Conservation (phyloP, 2,888 invertebrate genomes). For the Cheilosia vulpina region DNA sequence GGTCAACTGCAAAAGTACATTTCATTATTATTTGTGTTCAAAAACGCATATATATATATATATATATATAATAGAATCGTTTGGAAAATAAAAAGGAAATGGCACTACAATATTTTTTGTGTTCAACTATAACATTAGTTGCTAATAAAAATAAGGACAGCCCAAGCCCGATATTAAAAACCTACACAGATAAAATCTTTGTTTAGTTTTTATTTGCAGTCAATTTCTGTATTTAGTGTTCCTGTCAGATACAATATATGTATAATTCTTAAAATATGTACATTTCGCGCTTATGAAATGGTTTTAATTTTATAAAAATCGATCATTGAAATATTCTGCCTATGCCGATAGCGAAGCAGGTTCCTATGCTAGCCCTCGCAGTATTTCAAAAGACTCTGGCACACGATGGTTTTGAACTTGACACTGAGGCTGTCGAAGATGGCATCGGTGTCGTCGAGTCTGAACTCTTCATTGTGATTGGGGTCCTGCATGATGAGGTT, state of each 20-base stretch:
- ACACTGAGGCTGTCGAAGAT: conserved; percentile 83
- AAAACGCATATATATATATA: neutral
- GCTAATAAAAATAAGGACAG: conserved; percentile 5
- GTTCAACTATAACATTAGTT: conserved; percentile 14
- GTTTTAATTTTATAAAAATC: conserved; percentile 74
- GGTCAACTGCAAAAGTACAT: conserved; percentile 7
- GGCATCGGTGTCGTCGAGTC: conserved; percentile 81
- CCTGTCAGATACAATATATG: conserved; percentile 41
- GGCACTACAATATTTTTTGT: conserved; percentile 55
- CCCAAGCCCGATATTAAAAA: conserved; percentile 30
- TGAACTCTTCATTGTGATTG: conserved; percentile 77
- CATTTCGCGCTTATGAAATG: conserved; percentile 70
- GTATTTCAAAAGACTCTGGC: conserved; percentile 82
- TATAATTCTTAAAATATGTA: conserved; percentile 54
- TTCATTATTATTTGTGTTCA: conserved; percentile 8
- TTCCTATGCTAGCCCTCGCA: conserved; percentile 79
- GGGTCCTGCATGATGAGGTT: conserved; percentile 78
- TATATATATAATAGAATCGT: conserved; percentile 4
- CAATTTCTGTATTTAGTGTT: conserved; percentile 15
- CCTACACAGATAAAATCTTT: conserved; percentile 27
- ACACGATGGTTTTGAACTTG: conserved; percentile 83
- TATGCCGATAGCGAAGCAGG: conserved; percentile 33
- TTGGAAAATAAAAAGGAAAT: conserved; percentile 38
- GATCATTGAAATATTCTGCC: conserved; percentile 58
- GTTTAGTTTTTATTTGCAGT: conserved; percentile 22